Evolutionary conservation across 2,113 vertebrate genomes (phyloP).

Genomic region (Taurulus bubalis): DNA sequence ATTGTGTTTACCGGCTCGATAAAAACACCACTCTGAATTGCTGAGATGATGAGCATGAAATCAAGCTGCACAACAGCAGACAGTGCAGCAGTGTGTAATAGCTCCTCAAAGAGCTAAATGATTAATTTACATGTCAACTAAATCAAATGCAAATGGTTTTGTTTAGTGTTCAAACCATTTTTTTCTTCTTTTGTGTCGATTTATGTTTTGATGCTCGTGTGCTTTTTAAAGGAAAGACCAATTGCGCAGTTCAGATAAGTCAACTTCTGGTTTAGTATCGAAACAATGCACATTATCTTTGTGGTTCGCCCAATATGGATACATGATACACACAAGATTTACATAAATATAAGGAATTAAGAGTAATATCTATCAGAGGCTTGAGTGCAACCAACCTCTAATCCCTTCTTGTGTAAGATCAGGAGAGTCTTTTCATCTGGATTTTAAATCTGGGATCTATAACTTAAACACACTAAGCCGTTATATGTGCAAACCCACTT

Average conservation of each 20-base stretch:
- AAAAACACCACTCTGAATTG: slow-evolving; percentile 37
- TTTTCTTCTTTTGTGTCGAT: slow-evolving; percentile 9
- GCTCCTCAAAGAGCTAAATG: slow-evolving; percentile 48
- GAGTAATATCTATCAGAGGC: slow-evolving; percentile 34
- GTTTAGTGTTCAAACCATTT: slow-evolving; percentile 49
- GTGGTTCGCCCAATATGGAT: slow-evolving; percentile 25
- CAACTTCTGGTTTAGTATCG: slow-evolving; percentile 47
- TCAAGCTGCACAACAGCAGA: slow-evolving; percentile 49
- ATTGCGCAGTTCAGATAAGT: slow-evolving; percentile 17
- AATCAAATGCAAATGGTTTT: slow-evolving; percentile 62
- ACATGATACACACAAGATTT: slow-evolving; percentile 43
- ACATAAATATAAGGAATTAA: slow-evolving; percentile 42
- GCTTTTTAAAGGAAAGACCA: slow-evolving; percentile 28
- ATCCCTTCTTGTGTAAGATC: slow-evolving; percentile 62
- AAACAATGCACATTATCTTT: slow-evolving; percentile 31
- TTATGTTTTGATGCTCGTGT: slow-evolving; percentile 5
- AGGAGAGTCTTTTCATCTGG: slow-evolving; percentile 63
- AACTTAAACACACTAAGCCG: slow-evolving; percentile 70
- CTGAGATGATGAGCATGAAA: slow-evolving; percentile 45
- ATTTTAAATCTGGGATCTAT: slow-evolving; percentile 72
- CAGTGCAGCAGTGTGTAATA: slow-evolving; percentile 35
- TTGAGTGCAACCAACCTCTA: slow-evolving; percentile 41
- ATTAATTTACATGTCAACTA: slow-evolving; percentile 52
- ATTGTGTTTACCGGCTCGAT: slow-evolving; percentile 62
- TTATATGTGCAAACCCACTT: slow-evolving; percentile 62